Conservation (phyloP, 2,797 vertebrate species). For the Poeciliopsis paucimaculata region DNA sequence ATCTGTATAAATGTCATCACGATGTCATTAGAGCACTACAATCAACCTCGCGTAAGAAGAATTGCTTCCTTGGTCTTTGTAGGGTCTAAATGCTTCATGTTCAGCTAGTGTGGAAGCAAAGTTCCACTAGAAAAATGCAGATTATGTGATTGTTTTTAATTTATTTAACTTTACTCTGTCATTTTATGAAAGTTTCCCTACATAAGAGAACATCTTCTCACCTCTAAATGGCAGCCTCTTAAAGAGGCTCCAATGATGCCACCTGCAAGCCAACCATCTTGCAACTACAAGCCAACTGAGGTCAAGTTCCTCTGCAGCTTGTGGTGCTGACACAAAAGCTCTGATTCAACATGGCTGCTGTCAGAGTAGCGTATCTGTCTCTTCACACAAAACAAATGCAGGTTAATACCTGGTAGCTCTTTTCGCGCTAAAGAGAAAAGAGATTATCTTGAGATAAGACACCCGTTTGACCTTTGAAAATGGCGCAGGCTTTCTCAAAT, state of each 20-base stretch:
- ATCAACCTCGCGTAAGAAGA: conserved; percentile 84
- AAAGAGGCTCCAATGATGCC: conserved; percentile 3
- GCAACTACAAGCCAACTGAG: conserved; percentile 2
- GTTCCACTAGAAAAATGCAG: background rate
- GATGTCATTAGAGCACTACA: conserved; percentile 99
- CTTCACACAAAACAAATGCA: conserved; percentile 36
- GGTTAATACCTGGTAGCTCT: conserved; percentile 28
- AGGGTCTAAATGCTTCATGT: background rate
- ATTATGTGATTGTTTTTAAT: background rate
- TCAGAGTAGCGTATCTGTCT: conserved; percentile 29
- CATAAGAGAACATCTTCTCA: background rate
- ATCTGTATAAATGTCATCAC: conserved; percentile 99
- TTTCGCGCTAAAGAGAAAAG: conserved; percentile 34
- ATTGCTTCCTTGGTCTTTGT: background rate
- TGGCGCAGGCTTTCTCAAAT: conserved; percentile 44
- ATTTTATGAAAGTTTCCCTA: conserved; percentile 8
- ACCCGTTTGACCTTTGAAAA: conserved; percentile 58
- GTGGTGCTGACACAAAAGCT: conserved; percentile 42
- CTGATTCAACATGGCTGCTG: conserved; percentile 46
- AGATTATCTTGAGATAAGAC: conserved; percentile 60
- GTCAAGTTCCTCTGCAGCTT: conserved; percentile 17
- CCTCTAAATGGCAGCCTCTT: conserved; percentile 16
- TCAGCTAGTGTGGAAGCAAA: background rate
- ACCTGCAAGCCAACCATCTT: conserved; percentile 18
- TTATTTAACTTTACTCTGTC: background rate